Evolutionary conservation across 2,888 invertebrate species (phyloP).

Genomic region (Cephus pulcher): DNA sequence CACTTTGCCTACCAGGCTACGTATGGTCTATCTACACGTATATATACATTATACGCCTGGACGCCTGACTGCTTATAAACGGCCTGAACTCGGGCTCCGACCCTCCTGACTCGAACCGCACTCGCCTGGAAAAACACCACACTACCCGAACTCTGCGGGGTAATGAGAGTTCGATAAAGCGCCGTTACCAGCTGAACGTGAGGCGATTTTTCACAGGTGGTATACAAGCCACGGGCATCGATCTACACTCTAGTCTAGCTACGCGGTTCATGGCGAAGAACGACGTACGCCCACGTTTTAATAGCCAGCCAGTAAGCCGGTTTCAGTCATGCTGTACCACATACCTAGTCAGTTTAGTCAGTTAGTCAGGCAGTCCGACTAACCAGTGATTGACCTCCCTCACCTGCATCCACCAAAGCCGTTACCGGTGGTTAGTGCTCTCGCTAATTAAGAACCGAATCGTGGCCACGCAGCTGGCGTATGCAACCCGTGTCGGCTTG

Average conservation of each 20-base stretch:
- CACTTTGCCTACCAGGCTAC: neutral
- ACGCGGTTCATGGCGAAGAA: neutral
- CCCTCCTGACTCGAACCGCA: constrained; percentile 55
- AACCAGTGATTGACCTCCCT: constrained; percentile 26
- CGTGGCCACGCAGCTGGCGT: constrained; percentile 46
- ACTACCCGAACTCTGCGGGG: constrained; percentile 41
- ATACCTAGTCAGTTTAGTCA: neutral
- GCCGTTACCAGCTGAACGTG: constrained; percentile 63
- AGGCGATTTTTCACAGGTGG: constrained; percentile 49
- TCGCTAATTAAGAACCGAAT: constrained; percentile 55
- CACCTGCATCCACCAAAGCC: constrained; percentile 7
- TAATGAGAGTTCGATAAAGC: constrained; percentile 67
- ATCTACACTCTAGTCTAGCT: neutral
- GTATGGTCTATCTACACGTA: neutral
- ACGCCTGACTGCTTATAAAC: neutral
- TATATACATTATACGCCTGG: neutral
- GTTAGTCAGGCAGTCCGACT: neutral
- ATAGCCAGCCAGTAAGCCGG: neutral
- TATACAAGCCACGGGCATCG: constrained; percentile 53
- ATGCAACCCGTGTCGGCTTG: neutral
- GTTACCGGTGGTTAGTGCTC: constrained; percentile 42
- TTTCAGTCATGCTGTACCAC: neutral
- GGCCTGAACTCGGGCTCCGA: neutral
- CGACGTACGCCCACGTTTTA: neutral
- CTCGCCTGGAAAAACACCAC: constrained; percentile 62